Base-by-base conservation (phyloP, 2,888 invertebrate genomes). In the Acanthacorydalis orientalis region DNA sequence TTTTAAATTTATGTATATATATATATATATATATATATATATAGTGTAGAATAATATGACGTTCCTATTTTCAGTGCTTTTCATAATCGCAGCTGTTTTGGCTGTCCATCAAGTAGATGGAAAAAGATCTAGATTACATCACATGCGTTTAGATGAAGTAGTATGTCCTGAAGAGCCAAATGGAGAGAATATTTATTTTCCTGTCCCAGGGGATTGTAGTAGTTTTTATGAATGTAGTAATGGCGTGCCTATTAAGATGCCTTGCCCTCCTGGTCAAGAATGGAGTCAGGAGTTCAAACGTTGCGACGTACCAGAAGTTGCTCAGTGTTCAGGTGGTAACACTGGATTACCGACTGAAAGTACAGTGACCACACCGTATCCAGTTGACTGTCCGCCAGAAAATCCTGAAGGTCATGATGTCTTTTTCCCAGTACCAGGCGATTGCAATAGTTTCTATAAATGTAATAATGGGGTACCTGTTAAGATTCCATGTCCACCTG, bases 381-480 rank as follows among this genome's bases (percentile, higher is more conserved):
- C 43, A 11, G 15, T 9, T 9, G 10, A 31, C 7, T 43, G 43
- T 8, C 32, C 43, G 14, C 2, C 43, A 12, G 39, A 31, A n/a
- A 38, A 46, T 16, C 16, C 14, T 7, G 31, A 31, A 39, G 10
- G 14, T 12, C 7, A 11, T 9, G 46, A 46, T 16, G 12, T 37
- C 4, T 8, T 46, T 1, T 31, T 31, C 4, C 31, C 38, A 9
- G 33, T 33, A 33, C 38, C 31, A 11, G 16, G 16, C 9, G 45
- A 34, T 15, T 46, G 46, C n/a, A 16, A 39, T 31, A n/a, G 34
- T n/a, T 46, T 31, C 11, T 46, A 38, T 31, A 46, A 31, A 43
- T 47, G 47, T 37, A 23, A 43, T 37, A 14, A 12, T n/a, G 43
- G 43, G 9, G 23, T 31, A 14, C 31, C 38, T 16, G n/a, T 33